Evolutionary conservation across 2,888 invertebrate genomes (phyloP), one percentile per base, ranked within the genome.

Genomic region (Allophyes oxyacanthae): DNA sequence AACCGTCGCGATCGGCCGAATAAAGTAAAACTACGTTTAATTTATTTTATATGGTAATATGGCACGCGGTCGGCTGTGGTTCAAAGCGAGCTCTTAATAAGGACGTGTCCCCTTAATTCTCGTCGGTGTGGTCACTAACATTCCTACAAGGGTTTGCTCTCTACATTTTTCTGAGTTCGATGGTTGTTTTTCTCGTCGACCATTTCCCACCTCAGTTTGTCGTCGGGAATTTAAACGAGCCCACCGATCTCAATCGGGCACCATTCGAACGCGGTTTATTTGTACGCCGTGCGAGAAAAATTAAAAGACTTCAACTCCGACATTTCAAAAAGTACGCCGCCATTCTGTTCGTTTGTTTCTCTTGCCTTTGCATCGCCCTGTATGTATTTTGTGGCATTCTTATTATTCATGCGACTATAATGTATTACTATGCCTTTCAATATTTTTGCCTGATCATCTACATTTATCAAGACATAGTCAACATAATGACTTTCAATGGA

Each of bases 71-170:
- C 81, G 81, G 82, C 81, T 74, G 67, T 63, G 62, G 72, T 78
- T 83, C 86, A 90, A 90, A 86, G 86, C 79, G 78, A 79, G 82
- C 84, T 82, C 86, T 88, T 84, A 90, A 87, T 88, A 87, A 86
- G 87, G 86, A 84, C 86, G 84, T 87, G 91, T 88, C 85, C 82
- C 77, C 77, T 83, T 83, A 81, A 84, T 84, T 84, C 82, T 70
- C 79, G 79, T 74, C 83, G 83, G 81, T 77, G 85, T 83, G 83
- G 83, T 85, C 85, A 81, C 84, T 81, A 76, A 84, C 89, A 91
- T 92, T 88, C 90, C 86, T 80, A 92, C 92, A 91, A 86, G 87
- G 85, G 87, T 88, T 87, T 85, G 89, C 92, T 90, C 88, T 89
- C 79, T 76, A 83, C 86, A 88, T 90, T 89, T 90, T 90, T 88